Evolutionary conservation across 1,140 invertebrate species (phyloP).

Genomic region (Prorops nasuta): DNA sequence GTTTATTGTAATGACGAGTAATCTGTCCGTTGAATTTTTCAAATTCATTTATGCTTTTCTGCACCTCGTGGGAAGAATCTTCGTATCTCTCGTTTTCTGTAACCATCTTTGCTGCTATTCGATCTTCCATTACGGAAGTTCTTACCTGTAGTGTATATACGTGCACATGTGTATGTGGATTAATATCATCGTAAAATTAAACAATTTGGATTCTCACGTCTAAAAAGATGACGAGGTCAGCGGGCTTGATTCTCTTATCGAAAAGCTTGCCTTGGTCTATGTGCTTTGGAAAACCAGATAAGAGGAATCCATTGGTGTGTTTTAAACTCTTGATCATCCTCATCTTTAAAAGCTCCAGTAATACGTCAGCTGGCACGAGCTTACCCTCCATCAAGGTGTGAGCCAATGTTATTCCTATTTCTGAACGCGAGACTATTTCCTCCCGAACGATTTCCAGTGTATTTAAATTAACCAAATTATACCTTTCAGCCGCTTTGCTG

Average conservation of each 20-base stretch:
- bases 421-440: conserved; percentile 13
- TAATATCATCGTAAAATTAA: too few relatives aligned
- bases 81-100: conserved; percentile 9
- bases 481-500: conserved; percentile 11
- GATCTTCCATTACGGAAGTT: conserved; percentile 19
- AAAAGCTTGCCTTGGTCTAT: conserved; percentile 17
- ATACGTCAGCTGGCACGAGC: conserved; percentile 16
- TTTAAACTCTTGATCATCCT: conserved; percentile 14
- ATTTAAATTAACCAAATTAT: conserved; percentile 15
- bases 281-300: conserved; percentile 22
- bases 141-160: too few relatives aligned
- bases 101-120: conserved; percentile 14
- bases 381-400: conserved; percentile 15
- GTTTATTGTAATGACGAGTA: conserved; percentile 16
- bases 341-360: conserved; percentile 21
- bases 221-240: conserved; percentile 22
- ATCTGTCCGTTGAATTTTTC: conserved; percentile 9
- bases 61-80: conserved; percentile 4
- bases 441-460: conserved; percentile 17
- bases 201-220: too few relatives aligned
- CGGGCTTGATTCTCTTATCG: conserved; percentile 12
- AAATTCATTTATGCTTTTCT: conserved; percentile 6
- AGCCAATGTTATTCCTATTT: conserved; percentile 16
- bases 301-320: conserved; percentile 15
- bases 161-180: too few relatives aligned